Percentiles rank a stretch among this genome's conserved stretches.
Evolutionary conservation across 2,797 vertebrate species (phyloP).

Genomic region (Naso thynnoides): DNA sequence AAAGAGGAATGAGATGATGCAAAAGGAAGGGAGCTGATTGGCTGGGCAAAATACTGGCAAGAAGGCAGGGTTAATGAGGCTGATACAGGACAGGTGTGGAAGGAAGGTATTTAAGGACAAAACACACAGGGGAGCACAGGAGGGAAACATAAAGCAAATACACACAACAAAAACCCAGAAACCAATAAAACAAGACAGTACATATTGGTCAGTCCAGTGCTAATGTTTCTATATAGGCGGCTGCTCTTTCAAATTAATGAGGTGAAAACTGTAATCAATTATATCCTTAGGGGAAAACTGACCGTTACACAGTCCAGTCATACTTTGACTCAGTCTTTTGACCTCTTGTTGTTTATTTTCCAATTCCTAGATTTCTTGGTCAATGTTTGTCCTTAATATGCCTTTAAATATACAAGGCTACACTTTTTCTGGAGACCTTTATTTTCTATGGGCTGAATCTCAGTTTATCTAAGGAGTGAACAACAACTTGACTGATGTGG

Average conservation of each 20-base stretch:
- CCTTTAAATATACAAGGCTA: slow-evolving; percentile 11
- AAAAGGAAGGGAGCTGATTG: too few species aligned
- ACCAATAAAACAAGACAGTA: background rate
- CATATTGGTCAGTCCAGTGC: background rate
- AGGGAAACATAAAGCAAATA: too few species aligned
- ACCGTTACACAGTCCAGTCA: background rate
- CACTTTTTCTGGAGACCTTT: slow-evolving; percentile 12
- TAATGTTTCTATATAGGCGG: background rate
- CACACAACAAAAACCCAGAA: too few species aligned
- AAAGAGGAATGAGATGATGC: too few species aligned
- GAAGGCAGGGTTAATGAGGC: too few species aligned
- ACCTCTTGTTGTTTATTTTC: background rate
- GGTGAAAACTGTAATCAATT: too few species aligned
- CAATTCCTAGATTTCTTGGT: background rate
- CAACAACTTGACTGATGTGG: slow-evolving; percentile 42
- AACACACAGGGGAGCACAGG: too few species aligned
- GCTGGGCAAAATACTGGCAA: too few species aligned
- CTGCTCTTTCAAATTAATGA: background rate
- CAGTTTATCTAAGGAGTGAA: slow-evolving; percentile 52
- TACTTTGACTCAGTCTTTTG: too few species aligned
- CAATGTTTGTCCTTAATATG: background rate
- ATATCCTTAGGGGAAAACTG: too few species aligned
- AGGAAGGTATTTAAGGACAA: too few species aligned
- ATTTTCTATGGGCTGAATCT: slow-evolving; percentile 25
- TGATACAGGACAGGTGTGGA: too few species aligned